Evolutionary conservation across 2,113 vertebrate species (phyloP).

Genomic region (Myrmophylax atrothorax): DNA sequence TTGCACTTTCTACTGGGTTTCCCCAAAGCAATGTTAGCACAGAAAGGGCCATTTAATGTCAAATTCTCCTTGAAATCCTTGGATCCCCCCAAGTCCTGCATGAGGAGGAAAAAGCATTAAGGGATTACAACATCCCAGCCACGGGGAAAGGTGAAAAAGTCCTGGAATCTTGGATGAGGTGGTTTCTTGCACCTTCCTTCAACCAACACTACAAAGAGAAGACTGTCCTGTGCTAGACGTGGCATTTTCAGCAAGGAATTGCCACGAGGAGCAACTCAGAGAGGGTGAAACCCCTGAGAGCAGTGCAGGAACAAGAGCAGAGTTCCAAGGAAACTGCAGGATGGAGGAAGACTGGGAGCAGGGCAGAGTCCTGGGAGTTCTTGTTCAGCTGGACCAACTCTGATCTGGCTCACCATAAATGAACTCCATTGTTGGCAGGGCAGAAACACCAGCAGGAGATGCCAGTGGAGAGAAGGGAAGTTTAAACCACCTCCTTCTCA

Average conservation of each 20-base stretch:
- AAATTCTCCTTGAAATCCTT: constrained; percentile 8
- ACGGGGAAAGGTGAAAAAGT: background rate
- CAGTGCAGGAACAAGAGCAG: background rate
- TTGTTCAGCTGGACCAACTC: background rate
- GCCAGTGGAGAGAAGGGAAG: background rate
- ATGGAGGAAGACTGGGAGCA: background rate
- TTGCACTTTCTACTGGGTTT: background rate
- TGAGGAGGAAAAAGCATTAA: background rate
- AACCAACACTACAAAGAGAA: background rate
- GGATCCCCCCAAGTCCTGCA: background rate
- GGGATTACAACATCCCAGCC: background rate
- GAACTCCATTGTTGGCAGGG: background rate
- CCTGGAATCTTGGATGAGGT: background rate
- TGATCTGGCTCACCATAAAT: background rate
- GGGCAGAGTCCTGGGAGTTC: background rate
- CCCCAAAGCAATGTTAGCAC: background rate
- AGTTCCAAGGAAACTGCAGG: background rate
- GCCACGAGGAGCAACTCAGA: background rate
- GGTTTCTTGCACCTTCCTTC: background rate
- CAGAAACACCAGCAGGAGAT: background rate
- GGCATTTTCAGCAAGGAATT: background rate
- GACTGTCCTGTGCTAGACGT: background rate
- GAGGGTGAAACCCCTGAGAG: background rate
- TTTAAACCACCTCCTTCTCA: background rate
- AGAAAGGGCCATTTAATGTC: constrained; percentile 28